A percentile compares a stretch with the other conserved stretches of the same genome.
Evolutionary conservation across 2,888 invertebrate species (phyloP).

Genomic region (Cephus spinipes): DNA sequence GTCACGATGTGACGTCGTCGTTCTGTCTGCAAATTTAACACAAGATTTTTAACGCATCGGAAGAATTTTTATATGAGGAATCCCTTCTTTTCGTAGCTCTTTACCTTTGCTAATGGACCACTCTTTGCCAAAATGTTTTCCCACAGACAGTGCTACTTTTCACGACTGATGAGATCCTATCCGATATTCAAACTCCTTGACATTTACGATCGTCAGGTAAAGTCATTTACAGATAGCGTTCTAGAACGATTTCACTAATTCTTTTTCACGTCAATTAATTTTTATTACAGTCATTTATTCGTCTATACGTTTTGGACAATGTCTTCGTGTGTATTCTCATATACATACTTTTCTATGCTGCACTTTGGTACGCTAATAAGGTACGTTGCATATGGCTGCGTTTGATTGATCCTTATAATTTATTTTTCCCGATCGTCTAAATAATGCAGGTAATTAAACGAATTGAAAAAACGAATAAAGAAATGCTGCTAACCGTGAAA

Average conservation of each 20-base stretch:
- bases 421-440: not conserved
- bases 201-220: slow-evolving; percentile 55
- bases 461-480: slow-evolving; percentile 52
- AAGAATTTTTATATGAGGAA: not conserved
- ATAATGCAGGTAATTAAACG: slow-evolving; percentile 46
- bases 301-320: slow-evolving; percentile 56
- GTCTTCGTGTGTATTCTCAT: slow-evolving; percentile 51
- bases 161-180: slow-evolving; percentile 40
- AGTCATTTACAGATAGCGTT: slow-evolving; percentile 16
- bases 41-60: not conserved
- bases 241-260: not conserved
- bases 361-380: slow-evolving; percentile 57
- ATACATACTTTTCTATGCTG: slow-evolving; percentile 53
- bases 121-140: slow-evolving; percentile 34
- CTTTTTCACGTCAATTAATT: slow-evolving; percentile 1
- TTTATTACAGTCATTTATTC: slow-evolving; percentile 52
- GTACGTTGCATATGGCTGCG: slow-evolving; percentile 35
- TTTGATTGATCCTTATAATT: not conserved
- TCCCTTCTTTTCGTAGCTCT: not conserved
- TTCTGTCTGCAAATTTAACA: not conserved
- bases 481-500: slow-evolving; percentile 45
- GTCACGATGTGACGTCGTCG: not conserved
- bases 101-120: slow-evolving; percentile 33
- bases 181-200: slow-evolving; percentile 51
- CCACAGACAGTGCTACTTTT: slow-evolving; percentile 42